These are phyloP conservation scores for Globia sparganii DNA, from an alignment of 2,888 invertebrate species.

Conservation along the genomic window DNA sequence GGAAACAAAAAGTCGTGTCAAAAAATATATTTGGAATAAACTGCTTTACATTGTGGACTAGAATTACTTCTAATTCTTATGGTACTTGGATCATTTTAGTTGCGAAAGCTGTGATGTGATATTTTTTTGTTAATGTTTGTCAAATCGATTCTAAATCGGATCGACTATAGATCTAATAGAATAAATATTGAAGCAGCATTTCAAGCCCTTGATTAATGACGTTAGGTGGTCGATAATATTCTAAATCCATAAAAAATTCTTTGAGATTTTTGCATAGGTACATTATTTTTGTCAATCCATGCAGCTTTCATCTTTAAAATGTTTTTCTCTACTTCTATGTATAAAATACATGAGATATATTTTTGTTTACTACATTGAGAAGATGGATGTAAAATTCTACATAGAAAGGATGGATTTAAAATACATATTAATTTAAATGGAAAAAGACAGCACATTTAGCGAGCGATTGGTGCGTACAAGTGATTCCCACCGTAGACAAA, in stretches of 20 bases:
- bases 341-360: not conserved
- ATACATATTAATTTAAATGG: conserved; percentile 42
- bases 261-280: not conserved
- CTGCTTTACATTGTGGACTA: conserved; percentile 69
- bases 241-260: conserved; percentile 64
- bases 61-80: conserved; percentile 57
- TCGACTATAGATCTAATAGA: conserved; percentile 1
- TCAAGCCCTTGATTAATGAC: conserved; percentile 47
- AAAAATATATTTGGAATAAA: conserved; percentile 78
- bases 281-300: not conserved
- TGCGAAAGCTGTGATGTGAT: conserved; percentile 65
- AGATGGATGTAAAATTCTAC: conserved; percentile 5
- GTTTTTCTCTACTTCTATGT: not conserved
- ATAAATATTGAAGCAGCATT: conserved; percentile 45
- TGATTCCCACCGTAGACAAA: conserved; percentile 59
- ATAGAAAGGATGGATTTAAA: conserved; percentile 63
- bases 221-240: conserved; percentile 57
- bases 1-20: conserved; percentile 76
- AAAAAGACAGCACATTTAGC: conserved; percentile 71
- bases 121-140: conserved; percentile 26
- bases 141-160: conserved; percentile 21
- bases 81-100: conserved; percentile 58
- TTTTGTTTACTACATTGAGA: conserved; percentile 19
- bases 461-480: conserved; percentile 71
- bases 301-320: not conserved